Evolutionary conservation across 2,113 vertebrate genomes (phyloP).

Genomic region (Ictidomys tridecemlineatus): DNA sequence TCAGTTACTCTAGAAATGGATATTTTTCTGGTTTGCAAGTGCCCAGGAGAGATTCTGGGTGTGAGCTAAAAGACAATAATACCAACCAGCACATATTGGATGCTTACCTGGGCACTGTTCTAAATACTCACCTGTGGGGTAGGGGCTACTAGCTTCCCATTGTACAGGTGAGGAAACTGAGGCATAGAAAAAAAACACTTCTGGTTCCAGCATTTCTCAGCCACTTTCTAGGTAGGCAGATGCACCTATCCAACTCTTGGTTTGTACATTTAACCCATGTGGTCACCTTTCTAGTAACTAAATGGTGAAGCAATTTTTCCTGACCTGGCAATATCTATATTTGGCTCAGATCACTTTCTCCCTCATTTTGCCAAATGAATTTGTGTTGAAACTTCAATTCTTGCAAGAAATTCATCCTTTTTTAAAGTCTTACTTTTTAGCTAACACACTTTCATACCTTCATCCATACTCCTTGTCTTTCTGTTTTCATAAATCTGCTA

Average conservation of each 20-base stretch:
- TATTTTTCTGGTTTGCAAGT: constrained; percentile 9
- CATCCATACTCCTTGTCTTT: neutral
- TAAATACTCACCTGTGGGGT: neutral
- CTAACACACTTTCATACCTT: neutral
- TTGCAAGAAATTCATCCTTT: neutral
- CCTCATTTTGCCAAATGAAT: neutral
- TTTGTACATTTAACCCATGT: neutral
- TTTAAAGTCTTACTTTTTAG: neutral
- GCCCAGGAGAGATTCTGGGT: neutral
- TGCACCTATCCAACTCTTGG: neutral
- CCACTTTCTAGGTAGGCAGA: neutral
- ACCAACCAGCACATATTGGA: neutral
- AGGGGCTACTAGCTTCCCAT: rapidly evolving
- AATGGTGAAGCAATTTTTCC: neutral
- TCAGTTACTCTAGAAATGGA: constrained; percentile 9
- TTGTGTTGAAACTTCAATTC: neutral
- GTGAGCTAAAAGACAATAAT: neutral
- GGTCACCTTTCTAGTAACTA: neutral
- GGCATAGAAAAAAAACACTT: neutral
- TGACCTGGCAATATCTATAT: neutral
- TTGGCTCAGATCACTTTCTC: neutral
- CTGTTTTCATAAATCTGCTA: neutral
- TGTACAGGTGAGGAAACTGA: neutral
- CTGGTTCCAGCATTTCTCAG: neutral
- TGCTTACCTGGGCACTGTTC: neutral